A percentile compares a stretch with the other conserved stretches of the same genome.
Conservation (phyloP, 1,140 invertebrate genomes). For the Phthorimaea operculella region DNA sequence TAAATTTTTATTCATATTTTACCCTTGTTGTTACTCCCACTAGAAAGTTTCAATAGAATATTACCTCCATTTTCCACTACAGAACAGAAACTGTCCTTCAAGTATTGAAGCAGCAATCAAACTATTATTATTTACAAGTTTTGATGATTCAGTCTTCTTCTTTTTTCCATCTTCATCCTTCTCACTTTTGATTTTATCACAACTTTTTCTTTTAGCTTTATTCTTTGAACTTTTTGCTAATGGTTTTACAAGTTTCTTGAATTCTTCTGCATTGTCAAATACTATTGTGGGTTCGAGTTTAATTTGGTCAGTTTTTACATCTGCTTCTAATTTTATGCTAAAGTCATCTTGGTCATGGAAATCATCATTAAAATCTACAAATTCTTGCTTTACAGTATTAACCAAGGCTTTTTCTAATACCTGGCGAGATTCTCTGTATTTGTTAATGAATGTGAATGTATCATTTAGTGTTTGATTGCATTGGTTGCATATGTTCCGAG, state of each 20-base stretch:
- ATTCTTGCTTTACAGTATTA: slow-evolving; percentile 37
- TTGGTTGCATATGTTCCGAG: slow-evolving; percentile 38
- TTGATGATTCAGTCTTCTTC: slow-evolving; percentile 13
- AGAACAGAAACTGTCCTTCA: slow-evolving; percentile 48
- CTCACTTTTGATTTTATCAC: slow-evolving; percentile 9
- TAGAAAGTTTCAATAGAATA: neutral
- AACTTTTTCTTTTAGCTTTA: neutral
- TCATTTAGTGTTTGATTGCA: slow-evolving; percentile 37
- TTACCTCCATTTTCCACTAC: slow-evolving; percentile 54
- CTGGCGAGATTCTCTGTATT: slow-evolving; percentile 40
- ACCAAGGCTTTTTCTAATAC: slow-evolving; percentile 35
- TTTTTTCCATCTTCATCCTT: slow-evolving; percentile 15
- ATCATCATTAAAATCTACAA: neutral
- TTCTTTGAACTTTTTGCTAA: slow-evolving; percentile 17
- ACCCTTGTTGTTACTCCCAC: too few relatives aligned
- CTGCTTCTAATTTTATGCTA: too few relatives aligned
- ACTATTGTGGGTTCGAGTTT: slow-evolving; percentile 18
- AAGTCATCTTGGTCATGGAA: too few relatives aligned
- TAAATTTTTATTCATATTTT: too few relatives aligned
- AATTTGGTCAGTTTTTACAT: too few relatives aligned
- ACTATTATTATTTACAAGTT: slow-evolving; percentile 29
- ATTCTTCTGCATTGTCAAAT: slow-evolving; percentile 15
- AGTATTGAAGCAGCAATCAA: slow-evolving; percentile 41
- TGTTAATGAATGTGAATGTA: slow-evolving; percentile 39
- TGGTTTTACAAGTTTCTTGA: slow-evolving; percentile 21